These are phyloP conservation scores for Halcyon leucocephala DNA, from an alignment of 2,797 vertebrate genomes.

Conservation along the genomic window DNA sequence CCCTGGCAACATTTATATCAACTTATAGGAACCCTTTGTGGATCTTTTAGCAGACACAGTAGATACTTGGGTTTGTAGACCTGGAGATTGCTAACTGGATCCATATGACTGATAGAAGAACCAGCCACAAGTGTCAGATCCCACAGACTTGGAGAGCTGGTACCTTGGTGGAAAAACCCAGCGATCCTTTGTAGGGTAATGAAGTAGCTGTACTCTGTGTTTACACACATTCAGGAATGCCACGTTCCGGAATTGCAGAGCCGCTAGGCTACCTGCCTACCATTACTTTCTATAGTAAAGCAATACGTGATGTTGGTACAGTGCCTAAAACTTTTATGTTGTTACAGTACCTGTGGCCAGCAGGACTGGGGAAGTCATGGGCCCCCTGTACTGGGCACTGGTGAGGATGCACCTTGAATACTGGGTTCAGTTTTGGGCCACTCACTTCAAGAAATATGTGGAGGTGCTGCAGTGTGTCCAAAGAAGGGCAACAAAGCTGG, in stretches of 20 bases:
- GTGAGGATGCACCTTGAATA: neutral
- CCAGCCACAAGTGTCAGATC: neutral
- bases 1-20: neutral
- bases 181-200: neutral
- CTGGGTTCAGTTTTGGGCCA: neutral
- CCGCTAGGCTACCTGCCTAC: neutral
- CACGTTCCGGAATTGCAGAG: rapidly evolving
- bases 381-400: neutral
- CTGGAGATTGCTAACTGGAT: neutral
- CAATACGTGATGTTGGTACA: neutral
- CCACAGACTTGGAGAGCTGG: neutral
- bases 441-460: neutral
- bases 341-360: neutral
- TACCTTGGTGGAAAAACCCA: neutral
- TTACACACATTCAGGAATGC: neutral
- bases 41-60: neutral
- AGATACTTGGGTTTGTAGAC: neutral
- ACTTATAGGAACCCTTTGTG: neutral
- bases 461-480: neutral
- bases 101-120: neutral
- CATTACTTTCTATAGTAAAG: neutral
- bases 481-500: neutral
- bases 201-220: neutral
- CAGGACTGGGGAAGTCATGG: neutral
- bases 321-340: neutral